Evolutionary conservation across 2,113 vertebrate species (phyloP), one percentile per base, ranked within the genome.

Genomic region (Sterna hirundo): DNA sequence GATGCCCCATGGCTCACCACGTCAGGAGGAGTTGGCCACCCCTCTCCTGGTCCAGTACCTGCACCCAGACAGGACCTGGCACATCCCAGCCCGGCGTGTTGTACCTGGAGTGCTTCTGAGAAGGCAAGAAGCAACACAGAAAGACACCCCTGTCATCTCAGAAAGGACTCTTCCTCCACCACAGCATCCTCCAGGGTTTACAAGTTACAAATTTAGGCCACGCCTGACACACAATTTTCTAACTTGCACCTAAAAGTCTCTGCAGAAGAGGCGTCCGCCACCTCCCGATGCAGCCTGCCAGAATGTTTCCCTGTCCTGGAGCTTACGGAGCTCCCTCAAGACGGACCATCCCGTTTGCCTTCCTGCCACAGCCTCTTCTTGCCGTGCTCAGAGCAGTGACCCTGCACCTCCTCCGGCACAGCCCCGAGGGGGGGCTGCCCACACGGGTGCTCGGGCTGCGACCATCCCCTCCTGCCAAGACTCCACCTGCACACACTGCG

Each of bases 251-350:
- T 34, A 10, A 40, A 69, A 51, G 5, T 30, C 34, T 38, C 47
- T 40, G 27, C 52, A 64, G 36, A 68, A 44, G 62, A 47, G 42
- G 52, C 66, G 44, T 26, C 46, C 26, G 13, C 3, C 3, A 9
- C 25, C 16, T 36, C 46, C 9, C 8, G 4, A 2, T 0, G 3
- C 27, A 60, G 75, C 36, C 49, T 14, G 70, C 32, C 0, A 0
- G 9, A 11, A 7, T 0, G 32, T n/a, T 32, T 26, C 30, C 34
- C 57, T 23, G 6, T 23, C 36, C 51, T 38, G 38, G 25, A 25
- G 44, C 18, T 34, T 3, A 3, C 11, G 4, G 4, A 5, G 40
- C 9, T 4, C 64, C 74, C 44, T 38, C 13, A 19, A 1, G 6
- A 58, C 36, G 22, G 58, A 25, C 51, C 57, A 34, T 2, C 10